phyloP scores from a whole-genome alignment of 1,140 invertebrate species.

The Apocrypta bakeri region DNA sequence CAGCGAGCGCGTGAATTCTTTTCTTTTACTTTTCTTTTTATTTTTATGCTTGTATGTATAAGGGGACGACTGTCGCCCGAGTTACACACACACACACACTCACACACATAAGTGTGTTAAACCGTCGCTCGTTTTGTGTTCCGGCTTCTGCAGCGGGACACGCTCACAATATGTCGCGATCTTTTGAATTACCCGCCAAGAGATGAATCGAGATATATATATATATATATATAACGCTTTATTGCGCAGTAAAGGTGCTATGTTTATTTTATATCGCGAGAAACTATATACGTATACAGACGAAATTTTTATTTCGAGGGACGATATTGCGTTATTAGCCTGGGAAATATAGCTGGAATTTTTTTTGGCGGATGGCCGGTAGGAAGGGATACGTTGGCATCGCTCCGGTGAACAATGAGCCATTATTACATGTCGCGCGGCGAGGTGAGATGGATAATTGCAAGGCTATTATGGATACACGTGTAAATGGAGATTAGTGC shows the following conservation, averaged over 20 bases:
- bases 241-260: conserved; percentile 20
- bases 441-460: neutral
- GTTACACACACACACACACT: neutral
- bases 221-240: conserved; percentile 6
- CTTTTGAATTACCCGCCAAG: conserved; percentile 40
- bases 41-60: neutral
- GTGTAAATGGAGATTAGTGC: neutral
- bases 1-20: neutral
- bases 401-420: neutral
- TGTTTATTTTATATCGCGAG: conserved; percentile 30
- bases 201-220: conserved; percentile 41
- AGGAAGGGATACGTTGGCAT: no score
- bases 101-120: neutral
- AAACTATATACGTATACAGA: neutral
- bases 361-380: neutral
- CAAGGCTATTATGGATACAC: neutral
- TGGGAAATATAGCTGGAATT: conserved; percentile 28
- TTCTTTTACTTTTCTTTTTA: neutral
- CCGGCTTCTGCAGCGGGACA: conserved; percentile 33
- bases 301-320: no score
- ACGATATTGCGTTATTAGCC: conserved; percentile 17
- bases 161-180: conserved; percentile 4
- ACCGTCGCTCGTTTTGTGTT: conserved; percentile 29
- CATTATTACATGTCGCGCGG: neutral
- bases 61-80: neutral